Percentiles rank a stretch among this genome's conserved stretches.
Conservation (phyloP, 2,888 invertebrate genomes). For the Taphrorychus bicolor region DNA sequence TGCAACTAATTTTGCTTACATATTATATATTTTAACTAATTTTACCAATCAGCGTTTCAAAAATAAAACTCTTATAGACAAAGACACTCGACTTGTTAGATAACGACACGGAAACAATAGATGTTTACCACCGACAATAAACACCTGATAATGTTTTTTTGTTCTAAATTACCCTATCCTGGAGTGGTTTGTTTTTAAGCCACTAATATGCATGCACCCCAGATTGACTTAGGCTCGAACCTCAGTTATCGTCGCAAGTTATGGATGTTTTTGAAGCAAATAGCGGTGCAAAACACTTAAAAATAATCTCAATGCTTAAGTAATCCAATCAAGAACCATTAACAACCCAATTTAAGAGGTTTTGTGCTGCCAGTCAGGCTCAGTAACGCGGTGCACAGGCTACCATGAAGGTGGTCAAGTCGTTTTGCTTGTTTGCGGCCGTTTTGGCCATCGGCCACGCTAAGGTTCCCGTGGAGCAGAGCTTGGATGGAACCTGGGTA, state of each 20-base stretch:
- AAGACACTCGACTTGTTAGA: background rate
- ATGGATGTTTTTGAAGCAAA: background rate
- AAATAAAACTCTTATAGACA: no score
- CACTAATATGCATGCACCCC: no score
- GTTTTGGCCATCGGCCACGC: constrained; percentile 9
- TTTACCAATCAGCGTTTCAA: no score
- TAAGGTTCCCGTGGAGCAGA: constrained; percentile 13
- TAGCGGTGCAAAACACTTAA: constrained; percentile 23
- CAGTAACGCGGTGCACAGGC: no score
- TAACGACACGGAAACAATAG: background rate
- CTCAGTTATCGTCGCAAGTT: no score
- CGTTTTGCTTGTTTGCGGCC: constrained; percentile 8
- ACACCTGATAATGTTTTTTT: background rate
- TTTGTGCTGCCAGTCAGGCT: no score
- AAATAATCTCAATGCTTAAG: constrained; percentile 9
- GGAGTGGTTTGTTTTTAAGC: background rate
- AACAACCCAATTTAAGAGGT: background rate
- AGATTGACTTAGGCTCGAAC: no score
- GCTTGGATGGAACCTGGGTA: constrained; percentile 44
- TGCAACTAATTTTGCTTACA: no score
- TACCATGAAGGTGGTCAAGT: background rate
- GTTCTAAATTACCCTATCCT: background rate
- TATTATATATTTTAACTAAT: no score
- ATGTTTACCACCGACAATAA: background rate
- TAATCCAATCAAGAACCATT: background rate